Evolutionary conservation across 2,113 vertebrate genomes (phyloP).

Genomic region (Cromileptes altivelis): DNA sequence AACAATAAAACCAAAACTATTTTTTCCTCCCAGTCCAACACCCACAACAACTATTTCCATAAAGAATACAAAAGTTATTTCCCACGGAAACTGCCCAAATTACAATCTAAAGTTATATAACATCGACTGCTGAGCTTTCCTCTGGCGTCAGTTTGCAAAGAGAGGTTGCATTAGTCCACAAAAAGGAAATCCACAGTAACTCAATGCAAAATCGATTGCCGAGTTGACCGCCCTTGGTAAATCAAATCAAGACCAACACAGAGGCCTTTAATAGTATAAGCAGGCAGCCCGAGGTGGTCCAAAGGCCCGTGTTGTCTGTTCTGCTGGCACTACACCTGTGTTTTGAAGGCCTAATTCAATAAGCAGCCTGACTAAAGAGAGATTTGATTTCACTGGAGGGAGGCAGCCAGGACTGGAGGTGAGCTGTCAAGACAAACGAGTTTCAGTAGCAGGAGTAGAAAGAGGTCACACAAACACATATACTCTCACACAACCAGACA

Average conservation of each 20-base stretch:
- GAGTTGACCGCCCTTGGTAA: slow-evolving; percentile 73
- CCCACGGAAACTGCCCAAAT: slow-evolving; percentile 15
- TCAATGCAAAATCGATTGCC: slow-evolving; percentile 75
- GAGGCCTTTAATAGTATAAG: slow-evolving; percentile 76
- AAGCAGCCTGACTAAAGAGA: slow-evolving; percentile 69
- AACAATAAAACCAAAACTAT: slow-evolving; percentile 2
- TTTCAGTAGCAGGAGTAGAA: slow-evolving; percentile 37
- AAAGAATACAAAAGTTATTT: slow-evolving; percentile 7
- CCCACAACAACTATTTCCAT: not conserved
- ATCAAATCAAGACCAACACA: slow-evolving; percentile 78
- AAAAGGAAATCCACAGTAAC: slow-evolving; percentile 73
- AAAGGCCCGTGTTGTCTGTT: slow-evolving; percentile 73
- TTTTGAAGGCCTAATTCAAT: slow-evolving; percentile 77
- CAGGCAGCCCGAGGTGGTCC: slow-evolving; percentile 73
- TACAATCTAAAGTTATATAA: slow-evolving; percentile 21
- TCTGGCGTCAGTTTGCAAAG: slow-evolving; percentile 40
- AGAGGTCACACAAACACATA: slow-evolving; percentile 2
- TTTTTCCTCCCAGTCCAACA: not conserved
- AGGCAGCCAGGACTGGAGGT: slow-evolving; percentile 50
- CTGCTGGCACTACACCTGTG: slow-evolving; percentile 70
- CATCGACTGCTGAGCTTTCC: slow-evolving; percentile 1
- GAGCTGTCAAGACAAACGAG: slow-evolving; percentile 43
- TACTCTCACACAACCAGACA: not conserved
- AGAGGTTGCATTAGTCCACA: slow-evolving; percentile 61
- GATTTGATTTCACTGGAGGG: slow-evolving; percentile 72